Conservation (phyloP, 1,140 invertebrate genomes). For the Drosophila nebulosa region DNA sequence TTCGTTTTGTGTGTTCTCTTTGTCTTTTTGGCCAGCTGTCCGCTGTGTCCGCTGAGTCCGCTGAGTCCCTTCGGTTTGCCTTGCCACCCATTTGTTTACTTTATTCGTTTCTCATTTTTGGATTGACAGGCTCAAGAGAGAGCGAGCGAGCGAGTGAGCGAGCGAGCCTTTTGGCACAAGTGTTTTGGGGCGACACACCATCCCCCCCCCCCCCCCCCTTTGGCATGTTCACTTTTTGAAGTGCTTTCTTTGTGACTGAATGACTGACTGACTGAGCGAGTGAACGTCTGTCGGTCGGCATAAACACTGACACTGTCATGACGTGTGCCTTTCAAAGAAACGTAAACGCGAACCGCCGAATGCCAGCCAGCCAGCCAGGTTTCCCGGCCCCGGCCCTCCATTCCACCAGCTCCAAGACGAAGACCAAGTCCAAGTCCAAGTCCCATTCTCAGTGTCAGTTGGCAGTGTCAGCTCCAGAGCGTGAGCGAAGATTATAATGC, state of each 20-base stretch:
- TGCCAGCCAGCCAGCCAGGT: slow-evolving; percentile 30
- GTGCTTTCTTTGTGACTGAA: slow-evolving; percentile 65
- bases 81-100: slow-evolving; percentile 43
- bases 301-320: slow-evolving; percentile 71
- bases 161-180: slow-evolving; percentile 63
- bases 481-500: slow-evolving; percentile 56
- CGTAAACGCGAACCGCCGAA: slow-evolving; percentile 39
- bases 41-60: neutral
- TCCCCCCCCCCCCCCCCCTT: slow-evolving; percentile 44
- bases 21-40: slow-evolving; percentile 1
- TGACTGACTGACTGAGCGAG: slow-evolving; percentile 30
- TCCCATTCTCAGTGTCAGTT: slow-evolving; percentile 16
- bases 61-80: neutral
- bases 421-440: neutral
- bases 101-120: slow-evolving; percentile 24
- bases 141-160: too few species aligned
- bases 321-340: slow-evolving; percentile 74
- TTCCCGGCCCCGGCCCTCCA: slow-evolving; percentile 25
- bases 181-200: slow-evolving; percentile 63
- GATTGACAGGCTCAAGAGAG: slow-evolving; percentile 70
- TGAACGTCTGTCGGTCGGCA: slow-evolving; percentile 62
- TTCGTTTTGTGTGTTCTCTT: neutral
- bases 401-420: neutral
- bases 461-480: slow-evolving; percentile 15
- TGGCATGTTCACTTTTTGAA: slow-evolving; percentile 72